These are phyloP conservation scores for Plebejus anna DNA, from an alignment of 2,888 invertebrate species.

Conservation along the genomic window DNA sequence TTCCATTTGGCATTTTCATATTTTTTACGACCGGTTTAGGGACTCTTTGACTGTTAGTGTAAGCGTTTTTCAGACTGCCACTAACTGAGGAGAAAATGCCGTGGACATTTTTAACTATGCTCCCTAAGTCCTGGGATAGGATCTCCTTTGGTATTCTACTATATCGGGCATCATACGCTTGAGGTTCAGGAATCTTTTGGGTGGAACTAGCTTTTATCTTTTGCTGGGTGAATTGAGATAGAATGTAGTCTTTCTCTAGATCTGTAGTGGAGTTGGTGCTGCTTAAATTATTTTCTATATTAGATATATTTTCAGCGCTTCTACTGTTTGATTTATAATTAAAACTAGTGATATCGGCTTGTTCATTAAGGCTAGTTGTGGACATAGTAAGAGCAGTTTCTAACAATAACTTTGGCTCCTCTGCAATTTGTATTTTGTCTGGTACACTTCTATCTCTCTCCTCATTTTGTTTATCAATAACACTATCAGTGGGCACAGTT, in stretches of 20 bases:
- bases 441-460: not conserved
- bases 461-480: not conserved
- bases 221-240: conserved; percentile 56
- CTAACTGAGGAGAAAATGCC: conserved; percentile 73
- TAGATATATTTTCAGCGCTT: conserved; percentile 64
- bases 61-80: conserved; percentile 69
- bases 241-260: conserved; percentile 56
- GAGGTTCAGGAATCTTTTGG: conserved; percentile 53
- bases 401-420: not conserved
- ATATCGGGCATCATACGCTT: conserved; percentile 48
- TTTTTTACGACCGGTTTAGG: conserved; percentile 52
- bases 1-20: conserved; percentile 56
- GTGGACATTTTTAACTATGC: conserved; percentile 73
- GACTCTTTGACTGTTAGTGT: conserved; percentile 55
- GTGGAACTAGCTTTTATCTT: conserved; percentile 58
- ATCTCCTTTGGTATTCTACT: conserved; percentile 63
- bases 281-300: conserved; percentile 39
- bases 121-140: conserved; percentile 65
- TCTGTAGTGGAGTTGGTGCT: conserved; percentile 47
- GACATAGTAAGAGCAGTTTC: conserved; percentile 52
- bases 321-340: conserved; percentile 51
- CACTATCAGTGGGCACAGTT: not conserved
- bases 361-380: conserved; percentile 57
- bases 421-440: conserved; percentile 34
- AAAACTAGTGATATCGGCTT: conserved; percentile 38